Conservation (phyloP, 2,888 invertebrate species). For the Ophion ellenae region DNA sequence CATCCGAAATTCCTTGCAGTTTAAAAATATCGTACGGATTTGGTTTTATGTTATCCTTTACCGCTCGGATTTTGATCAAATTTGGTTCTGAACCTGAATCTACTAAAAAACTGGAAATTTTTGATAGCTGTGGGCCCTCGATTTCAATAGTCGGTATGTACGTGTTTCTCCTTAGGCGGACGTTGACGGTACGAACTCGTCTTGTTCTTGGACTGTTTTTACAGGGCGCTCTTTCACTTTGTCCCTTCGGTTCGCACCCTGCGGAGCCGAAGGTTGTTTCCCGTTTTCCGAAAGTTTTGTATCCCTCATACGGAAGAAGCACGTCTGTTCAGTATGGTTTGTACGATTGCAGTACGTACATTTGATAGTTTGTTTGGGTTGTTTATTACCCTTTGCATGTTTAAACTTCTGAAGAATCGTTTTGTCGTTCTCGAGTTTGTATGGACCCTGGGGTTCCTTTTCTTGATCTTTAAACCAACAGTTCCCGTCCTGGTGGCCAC, state of each 20-base stretch:
- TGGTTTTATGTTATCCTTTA: not conserved
- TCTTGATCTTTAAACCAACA: conserved; percentile 31
- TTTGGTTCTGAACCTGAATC: too few relatives aligned
- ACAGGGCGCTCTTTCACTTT: conserved; percentile 22
- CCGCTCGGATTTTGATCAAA: too few relatives aligned
- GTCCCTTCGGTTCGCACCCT: conserved; percentile 41
- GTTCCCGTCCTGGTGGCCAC: not conserved
- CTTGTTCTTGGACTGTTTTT: too few relatives aligned
- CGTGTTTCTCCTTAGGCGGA: too few relatives aligned
- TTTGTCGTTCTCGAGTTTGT: not conserved
- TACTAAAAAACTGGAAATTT: too few relatives aligned
- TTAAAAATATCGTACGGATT: conserved; percentile 25
- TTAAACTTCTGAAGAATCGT: not conserved
- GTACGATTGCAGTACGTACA: too few relatives aligned
- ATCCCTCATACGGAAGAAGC: too few relatives aligned
- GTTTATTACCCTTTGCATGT: not conserved
- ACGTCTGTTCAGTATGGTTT: too few relatives aligned
- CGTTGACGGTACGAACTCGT: too few relatives aligned
- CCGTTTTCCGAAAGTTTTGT: conserved; percentile 20
- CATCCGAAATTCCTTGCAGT: conserved; percentile 32
- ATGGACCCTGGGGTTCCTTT: conserved; percentile 8
- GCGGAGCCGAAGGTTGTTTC: conserved; percentile 24
- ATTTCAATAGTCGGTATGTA: too few relatives aligned
- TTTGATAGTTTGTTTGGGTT: not conserved
- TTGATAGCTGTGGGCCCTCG: too few relatives aligned